phyloP scores from a whole-genome alignment of 2,797 vertebrate species.

The Catostomus latipinnis region DNA sequence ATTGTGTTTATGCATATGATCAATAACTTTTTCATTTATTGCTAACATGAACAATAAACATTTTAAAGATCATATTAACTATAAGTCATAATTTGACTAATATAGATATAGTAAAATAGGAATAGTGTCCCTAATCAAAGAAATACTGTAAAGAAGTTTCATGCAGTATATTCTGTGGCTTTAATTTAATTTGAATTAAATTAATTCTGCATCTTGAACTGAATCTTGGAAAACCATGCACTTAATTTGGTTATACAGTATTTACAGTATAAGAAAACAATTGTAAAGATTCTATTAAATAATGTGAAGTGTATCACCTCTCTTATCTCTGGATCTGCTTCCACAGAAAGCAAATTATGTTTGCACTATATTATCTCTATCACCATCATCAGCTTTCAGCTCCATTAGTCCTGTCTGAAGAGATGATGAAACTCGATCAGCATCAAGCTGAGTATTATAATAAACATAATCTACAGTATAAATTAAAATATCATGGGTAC shows the following conservation, averaged over 20 bases:
- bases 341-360: constrained; percentile 17
- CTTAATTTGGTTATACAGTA: neutral
- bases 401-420: constrained; percentile 33
- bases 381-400: constrained; percentile 27
- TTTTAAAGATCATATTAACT: no score
- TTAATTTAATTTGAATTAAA: no score
- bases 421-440: constrained; percentile 20
- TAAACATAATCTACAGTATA: constrained; percentile 24
- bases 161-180: no score
- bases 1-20: neutral
- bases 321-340: constrained; percentile 1
- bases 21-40: neutral
- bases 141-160: no score
- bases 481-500: neutral
- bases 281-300: neutral
- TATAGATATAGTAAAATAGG: no score
- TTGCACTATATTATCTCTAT: constrained; percentile 24
- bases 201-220: neutral
- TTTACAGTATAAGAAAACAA: neutral
- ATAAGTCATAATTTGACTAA: no score
- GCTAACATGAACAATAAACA: neutral
- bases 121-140: no score
- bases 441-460: constrained; percentile 31
- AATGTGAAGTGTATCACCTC: constrained; percentile 2
- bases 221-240: neutral